A percentile compares a stretch with the other conserved stretches of the same genome.
phyloP scores from a whole-genome alignment of 2,797 vertebrate species.

The Okamejei kenojei region DNA sequence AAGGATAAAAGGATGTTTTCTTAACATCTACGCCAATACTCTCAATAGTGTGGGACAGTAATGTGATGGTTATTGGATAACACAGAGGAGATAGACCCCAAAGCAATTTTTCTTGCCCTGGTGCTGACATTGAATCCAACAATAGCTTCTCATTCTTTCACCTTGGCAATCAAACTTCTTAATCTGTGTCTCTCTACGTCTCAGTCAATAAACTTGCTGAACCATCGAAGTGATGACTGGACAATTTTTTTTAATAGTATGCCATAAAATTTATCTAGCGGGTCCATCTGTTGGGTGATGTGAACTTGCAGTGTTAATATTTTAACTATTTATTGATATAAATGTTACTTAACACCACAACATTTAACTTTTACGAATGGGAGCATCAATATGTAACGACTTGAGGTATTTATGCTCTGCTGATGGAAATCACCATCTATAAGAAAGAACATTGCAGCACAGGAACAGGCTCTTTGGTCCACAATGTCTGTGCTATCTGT shows the following conservation, averaged over 20 bases:
- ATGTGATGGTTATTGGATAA: not conserved
- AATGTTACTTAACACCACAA: not conserved
- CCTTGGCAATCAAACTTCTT: not conserved
- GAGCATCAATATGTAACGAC: not conserved
- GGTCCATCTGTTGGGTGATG: not conserved
- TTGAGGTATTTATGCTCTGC: not conserved
- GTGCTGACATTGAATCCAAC: not conserved
- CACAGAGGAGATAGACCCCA: not conserved
- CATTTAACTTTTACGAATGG: not conserved
- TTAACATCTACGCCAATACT: not conserved
- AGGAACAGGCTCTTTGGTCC: no score
- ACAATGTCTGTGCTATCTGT: no score
- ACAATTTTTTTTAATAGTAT: not conserved
- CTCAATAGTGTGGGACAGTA: not conserved
- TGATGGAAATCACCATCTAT: not conserved
- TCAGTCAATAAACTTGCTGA: not conserved
- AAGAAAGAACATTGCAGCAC: no score
- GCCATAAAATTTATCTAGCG: not conserved
- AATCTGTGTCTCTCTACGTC: not conserved
- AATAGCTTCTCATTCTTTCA: not conserved
- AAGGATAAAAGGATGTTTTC: not conserved
- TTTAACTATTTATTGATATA: not conserved
- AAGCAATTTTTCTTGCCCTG: not conserved
- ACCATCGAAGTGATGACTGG: not conserved
- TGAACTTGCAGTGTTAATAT: not conserved